These are phyloP conservation scores for Chrysochloris asiatica DNA, from an alignment of 2,113 vertebrate species.

Conservation along the genomic window DNA sequence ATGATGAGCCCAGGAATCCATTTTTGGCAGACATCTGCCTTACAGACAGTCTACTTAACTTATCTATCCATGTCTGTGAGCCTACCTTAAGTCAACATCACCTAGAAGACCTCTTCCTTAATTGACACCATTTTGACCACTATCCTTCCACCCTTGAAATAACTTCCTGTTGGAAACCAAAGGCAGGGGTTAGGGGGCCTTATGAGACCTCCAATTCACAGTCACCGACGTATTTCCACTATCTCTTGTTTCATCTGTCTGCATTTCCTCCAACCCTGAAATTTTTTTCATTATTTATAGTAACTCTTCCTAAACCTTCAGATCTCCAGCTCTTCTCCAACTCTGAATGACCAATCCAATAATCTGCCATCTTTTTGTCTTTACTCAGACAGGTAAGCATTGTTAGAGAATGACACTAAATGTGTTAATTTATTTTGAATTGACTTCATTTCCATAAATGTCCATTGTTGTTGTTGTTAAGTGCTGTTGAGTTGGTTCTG, in stretches of 20 bases:
- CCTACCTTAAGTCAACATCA: not conserved
- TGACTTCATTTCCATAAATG: not conserved
- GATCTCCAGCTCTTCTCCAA: too few relatives aligned
- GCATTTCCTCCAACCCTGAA: too few relatives aligned
- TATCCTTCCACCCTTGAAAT: not conserved
- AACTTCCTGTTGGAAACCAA: not conserved
- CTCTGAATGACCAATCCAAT: not conserved
- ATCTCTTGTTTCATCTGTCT: not conserved
- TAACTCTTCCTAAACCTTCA: not conserved
- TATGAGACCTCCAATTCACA: not conserved
- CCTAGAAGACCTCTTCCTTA: not conserved
- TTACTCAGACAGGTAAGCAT: not conserved
- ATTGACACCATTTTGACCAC: not conserved
- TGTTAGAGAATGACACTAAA: not conserved
- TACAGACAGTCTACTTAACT: not conserved
- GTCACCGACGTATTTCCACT: not conserved
- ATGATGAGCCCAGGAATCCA: not conserved
- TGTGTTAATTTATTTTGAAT: not conserved
- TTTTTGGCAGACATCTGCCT: not conserved
- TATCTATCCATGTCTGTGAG: not conserved
- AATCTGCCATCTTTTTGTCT: not conserved
- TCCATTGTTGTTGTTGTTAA: too few relatives aligned
- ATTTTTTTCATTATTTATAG: not conserved
- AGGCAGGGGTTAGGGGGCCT: not conserved
- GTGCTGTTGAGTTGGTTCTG: too few relatives aligned